Evolutionary conservation across 2,888 invertebrate species (phyloP).

Genomic region (Lissonota sp.): DNA sequence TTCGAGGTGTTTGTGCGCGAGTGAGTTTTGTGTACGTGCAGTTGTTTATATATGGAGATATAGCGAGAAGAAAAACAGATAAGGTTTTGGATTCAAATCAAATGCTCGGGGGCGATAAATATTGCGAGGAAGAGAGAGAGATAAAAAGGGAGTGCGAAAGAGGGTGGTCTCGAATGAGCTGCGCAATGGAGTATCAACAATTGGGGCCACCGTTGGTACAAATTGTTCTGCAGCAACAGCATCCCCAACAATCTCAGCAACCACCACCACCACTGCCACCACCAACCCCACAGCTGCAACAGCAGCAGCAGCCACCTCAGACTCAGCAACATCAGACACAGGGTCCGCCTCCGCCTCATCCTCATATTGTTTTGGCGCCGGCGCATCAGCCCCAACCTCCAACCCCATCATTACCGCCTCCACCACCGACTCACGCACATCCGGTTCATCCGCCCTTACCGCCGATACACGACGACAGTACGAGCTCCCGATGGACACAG

Average conservation of each 20-base stretch:
- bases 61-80: conserved; percentile 10
- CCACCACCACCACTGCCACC: conserved; percentile 78
- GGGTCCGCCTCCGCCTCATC: conserved; percentile 76
- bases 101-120: conserved; percentile 5
- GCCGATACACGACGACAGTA: conserved; percentile 87
- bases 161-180: conserved; percentile 74
- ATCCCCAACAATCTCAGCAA: conserved; percentile 72
- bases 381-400: conserved; percentile 78
- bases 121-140: not conserved
- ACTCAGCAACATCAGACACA: conserved; percentile 68
- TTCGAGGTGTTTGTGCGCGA: not conserved
- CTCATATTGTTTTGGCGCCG: conserved; percentile 81
- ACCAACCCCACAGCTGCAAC: conserved; percentile 72
- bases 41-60: no score
- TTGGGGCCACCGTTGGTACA: conserved; percentile 84
- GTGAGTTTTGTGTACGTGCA: no score
- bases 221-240: conserved; percentile 81
- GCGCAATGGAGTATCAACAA: conserved; percentile 84
- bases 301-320: conserved; percentile 68
- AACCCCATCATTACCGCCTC: conserved; percentile 83
- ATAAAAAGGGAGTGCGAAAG: not conserved
- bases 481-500: conserved; percentile 88
- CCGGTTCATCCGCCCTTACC: conserved; percentile 88
- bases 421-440: conserved; percentile 88
- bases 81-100: not conserved